Evolutionary conservation across 2,888 invertebrate genomes (phyloP).

Genomic region (Willowsia nigromaculata): DNA sequence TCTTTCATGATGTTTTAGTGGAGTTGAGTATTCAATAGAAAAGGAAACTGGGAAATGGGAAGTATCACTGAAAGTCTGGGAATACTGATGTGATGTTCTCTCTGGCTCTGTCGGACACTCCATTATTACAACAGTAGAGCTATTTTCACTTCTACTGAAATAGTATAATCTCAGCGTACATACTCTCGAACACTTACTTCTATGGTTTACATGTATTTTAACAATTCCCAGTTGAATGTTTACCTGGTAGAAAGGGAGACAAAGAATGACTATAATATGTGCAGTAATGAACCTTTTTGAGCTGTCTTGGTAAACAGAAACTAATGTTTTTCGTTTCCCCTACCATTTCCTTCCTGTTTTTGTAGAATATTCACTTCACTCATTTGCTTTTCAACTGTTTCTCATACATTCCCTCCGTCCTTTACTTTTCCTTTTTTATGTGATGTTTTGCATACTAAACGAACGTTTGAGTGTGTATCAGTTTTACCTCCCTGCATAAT

Average conservation of each 20-base stretch:
- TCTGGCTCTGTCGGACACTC: not conserved
- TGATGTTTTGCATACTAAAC: not conserved
- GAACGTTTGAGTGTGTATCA: not conserved
- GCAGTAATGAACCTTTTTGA: conserved; percentile 44
- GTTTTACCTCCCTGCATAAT: not conserved
- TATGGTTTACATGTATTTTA: not conserved
- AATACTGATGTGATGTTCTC: not conserved
- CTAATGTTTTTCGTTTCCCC: conserved; percentile 44
- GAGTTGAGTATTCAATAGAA: not conserved
- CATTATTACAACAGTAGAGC: not conserved
- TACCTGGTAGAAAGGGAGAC: conserved; percentile 35
- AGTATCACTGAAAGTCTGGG: not conserved
- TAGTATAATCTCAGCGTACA: not conserved
- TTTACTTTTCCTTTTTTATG: not conserved
- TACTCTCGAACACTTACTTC: not conserved
- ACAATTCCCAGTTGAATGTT: conserved; percentile 38
- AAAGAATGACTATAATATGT: not conserved
- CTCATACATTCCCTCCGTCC: not conserved
- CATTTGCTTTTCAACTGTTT: not conserved
- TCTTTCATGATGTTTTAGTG: not conserved
- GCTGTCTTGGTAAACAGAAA: conserved; percentile 53
- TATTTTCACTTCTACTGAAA: not conserved
- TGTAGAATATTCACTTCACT: conserved; percentile 17
- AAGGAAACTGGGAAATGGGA: not conserved
- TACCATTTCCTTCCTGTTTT: conserved; percentile 14